These are phyloP conservation scores for Morelia viridis DNA, from an alignment of 2,797 vertebrate species.

Conservation along the genomic window DNA sequence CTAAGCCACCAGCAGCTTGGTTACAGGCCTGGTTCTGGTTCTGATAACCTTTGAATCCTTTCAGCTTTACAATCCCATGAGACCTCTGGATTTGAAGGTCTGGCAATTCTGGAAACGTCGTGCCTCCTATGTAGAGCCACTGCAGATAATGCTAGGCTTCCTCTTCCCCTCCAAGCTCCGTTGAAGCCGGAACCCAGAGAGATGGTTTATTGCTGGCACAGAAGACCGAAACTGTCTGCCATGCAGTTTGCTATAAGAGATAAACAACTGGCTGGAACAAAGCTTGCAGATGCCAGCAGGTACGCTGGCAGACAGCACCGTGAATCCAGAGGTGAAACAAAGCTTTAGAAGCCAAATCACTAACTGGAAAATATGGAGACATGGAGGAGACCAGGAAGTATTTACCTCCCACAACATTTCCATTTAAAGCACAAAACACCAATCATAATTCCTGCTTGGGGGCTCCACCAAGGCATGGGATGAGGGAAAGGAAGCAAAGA, in stretches of 20 bases:
- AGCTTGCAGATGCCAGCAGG: conserved; percentile 22
- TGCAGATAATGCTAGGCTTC: background rate
- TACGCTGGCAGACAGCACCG: background rate
- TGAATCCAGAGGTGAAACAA: conserved; percentile 19
- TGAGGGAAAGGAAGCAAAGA: background rate
- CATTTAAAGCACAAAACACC: background rate
- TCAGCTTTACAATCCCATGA: background rate
- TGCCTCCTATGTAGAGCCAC: background rate
- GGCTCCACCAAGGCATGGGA: background rate
- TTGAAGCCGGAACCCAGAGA: background rate
- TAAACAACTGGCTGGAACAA: conserved; percentile 26
- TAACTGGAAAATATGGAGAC: conserved; percentile 22
- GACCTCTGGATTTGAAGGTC: background rate
- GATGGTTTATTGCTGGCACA: conserved; percentile 6
- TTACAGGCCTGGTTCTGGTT: no score
- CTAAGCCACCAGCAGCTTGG: background rate
- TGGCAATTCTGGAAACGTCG: background rate
- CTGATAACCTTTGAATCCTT: background rate
- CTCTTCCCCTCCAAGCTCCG: conserved; percentile 1
- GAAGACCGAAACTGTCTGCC: conserved; percentile 16
- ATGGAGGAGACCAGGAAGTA: background rate
- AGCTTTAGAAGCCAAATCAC: conserved; percentile 41
- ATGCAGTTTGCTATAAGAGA: background rate
- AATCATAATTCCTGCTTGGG: background rate
- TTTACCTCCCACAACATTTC: background rate